phyloP scores from a whole-genome alignment of 2,113 vertebrate species.

The Origma solitaria region DNA sequence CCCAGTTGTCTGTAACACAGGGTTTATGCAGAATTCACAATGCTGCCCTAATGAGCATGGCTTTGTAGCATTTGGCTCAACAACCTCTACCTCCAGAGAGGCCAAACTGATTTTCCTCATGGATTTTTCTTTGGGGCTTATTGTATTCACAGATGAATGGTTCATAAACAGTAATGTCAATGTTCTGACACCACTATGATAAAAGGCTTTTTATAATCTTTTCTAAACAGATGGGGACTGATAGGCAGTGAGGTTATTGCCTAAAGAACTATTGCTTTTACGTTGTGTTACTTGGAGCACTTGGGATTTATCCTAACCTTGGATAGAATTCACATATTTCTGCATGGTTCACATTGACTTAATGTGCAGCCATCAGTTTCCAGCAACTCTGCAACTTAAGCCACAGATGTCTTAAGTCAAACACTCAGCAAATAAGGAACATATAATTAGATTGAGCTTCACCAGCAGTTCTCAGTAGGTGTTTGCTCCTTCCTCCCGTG shows the following conservation, averaged over 20 bases:
- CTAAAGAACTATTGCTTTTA: background rate
- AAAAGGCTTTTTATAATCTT: background rate
- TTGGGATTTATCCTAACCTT: background rate
- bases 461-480: background rate
- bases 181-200: background rate
- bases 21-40: background rate
- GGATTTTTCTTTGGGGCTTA: background rate
- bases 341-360: background rate
- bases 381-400: background rate
- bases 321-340: background rate
- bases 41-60: background rate
- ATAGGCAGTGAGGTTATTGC: background rate
- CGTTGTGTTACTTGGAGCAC: background rate
- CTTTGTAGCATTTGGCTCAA: background rate
- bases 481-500: background rate
- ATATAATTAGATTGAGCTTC: background rate
- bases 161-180: background rate
- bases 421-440: background rate
- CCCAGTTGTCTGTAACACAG: background rate
- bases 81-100: background rate
- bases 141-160: background rate
- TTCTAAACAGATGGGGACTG: background rate
- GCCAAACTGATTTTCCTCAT: background rate
- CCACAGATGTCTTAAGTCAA: background rate
- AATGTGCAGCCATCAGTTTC: background rate